Evolutionary conservation across 2,113 vertebrate species (phyloP).

Genomic region (Sminthopsis crassicaudata): DNA sequence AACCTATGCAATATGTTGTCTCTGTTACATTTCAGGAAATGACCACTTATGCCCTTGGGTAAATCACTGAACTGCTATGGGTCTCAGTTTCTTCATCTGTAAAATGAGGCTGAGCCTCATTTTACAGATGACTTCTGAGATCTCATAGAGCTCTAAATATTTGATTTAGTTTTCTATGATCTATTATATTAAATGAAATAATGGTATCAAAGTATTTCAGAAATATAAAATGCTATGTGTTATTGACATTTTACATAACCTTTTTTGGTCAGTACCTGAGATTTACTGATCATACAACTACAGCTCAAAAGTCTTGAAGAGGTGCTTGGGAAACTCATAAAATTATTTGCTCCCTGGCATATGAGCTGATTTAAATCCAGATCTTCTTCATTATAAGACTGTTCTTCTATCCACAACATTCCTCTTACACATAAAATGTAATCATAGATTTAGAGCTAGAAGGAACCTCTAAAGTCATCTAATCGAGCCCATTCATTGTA

Average conservation of each 20-base stretch:
- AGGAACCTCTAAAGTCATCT: too few relatives aligned
- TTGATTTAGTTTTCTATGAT: neutral
- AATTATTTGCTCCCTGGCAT: too few relatives aligned
- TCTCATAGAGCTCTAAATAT: neutral
- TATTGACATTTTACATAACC: neutral
- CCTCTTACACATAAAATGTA: too few relatives aligned
- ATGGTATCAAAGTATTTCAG: neutral
- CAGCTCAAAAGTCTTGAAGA: too few relatives aligned
- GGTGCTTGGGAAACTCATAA: too few relatives aligned
- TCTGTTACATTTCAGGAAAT: neutral
- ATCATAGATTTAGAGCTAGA: too few relatives aligned
- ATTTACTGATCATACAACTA: too few relatives aligned
- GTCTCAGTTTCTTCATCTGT: neutral
- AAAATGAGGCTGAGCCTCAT: neutral
- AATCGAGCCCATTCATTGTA: too few relatives aligned
- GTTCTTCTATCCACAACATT: too few relatives aligned
- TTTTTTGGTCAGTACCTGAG: too few relatives aligned
- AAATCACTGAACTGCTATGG: neutral
- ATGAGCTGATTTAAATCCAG: too few relatives aligned
- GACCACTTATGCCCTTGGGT: neutral
- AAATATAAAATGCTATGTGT: neutral
- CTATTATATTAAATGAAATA: neutral
- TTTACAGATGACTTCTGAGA: neutral
- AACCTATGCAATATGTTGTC: neutral
- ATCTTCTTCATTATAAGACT: too few relatives aligned